phyloP scores from a whole-genome alignment of 2,888 invertebrate species.

The Pseudoips prasinana region DNA sequence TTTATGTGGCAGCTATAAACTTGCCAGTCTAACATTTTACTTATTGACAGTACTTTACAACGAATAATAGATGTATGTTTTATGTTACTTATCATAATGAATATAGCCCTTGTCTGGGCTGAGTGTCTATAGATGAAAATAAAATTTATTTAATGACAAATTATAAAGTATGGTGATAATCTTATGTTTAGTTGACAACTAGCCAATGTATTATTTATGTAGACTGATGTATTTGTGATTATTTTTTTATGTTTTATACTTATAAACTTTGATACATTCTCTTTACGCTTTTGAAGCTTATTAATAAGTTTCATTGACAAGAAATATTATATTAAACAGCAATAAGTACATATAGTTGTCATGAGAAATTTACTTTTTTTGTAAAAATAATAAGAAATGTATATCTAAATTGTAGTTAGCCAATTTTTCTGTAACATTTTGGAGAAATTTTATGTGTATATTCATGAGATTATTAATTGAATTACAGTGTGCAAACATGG shows the following conservation, averaged over 20 bases:
- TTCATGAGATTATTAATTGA: conserved; percentile 30
- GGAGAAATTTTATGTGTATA: conserved; percentile 51
- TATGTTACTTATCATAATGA: conserved; percentile 23
- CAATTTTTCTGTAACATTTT: conserved; percentile 63
- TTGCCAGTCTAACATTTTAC: no score
- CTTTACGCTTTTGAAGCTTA: conserved; percentile 32
- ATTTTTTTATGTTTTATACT: conserved; percentile 34
- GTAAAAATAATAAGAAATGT: conserved; percentile 19
- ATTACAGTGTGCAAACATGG: conserved; percentile 24
- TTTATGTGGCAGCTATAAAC: conserved; percentile 17
- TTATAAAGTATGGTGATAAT: conserved; percentile 32
- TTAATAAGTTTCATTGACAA: conserved; percentile 26
- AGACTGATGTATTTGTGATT: conserved; percentile 41
- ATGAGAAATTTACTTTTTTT: conserved; percentile 14
- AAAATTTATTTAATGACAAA: conserved; percentile 26
- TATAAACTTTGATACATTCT: conserved; percentile 35
- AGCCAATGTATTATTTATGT: conserved; percentile 32
- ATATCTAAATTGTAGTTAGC: conserved; percentile 65
- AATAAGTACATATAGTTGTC: conserved; percentile 9
- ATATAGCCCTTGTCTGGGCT: conserved; percentile 6
- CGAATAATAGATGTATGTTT: conserved; percentile 55
- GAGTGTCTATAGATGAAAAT: conserved; percentile 20
- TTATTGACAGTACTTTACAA: conserved; percentile 50
- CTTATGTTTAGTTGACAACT: conserved; percentile 35
- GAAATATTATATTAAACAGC: conserved; percentile 10